Conservation (phyloP, 2,113 vertebrate species). For the Xenus cinereus region DNA sequence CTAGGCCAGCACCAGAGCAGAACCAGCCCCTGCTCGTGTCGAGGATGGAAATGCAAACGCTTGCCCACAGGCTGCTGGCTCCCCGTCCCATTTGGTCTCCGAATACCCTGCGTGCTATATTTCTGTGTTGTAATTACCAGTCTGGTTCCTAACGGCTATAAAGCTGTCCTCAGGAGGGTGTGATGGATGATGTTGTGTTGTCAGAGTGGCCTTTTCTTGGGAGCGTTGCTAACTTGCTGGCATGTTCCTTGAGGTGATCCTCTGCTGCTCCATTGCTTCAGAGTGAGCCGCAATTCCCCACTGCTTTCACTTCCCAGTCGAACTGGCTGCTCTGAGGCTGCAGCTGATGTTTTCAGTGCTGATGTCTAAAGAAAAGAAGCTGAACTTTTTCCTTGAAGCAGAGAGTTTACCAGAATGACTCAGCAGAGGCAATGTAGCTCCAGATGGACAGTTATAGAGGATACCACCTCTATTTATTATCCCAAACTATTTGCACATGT, state of each 20-base stretch:
- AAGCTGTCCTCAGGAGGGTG: background rate
- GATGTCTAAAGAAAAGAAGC: background rate
- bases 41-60: background rate
- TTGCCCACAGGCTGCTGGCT: background rate
- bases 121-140: background rate
- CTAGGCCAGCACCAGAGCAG: accelerated
- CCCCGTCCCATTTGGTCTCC: background rate
- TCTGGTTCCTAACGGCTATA: background rate
- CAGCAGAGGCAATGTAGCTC: background rate
- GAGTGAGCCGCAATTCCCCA: background rate
- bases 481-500: background rate
- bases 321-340: background rate
- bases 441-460: background rate
- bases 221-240: background rate
- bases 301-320: background rate
- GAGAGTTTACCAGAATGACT: background rate
- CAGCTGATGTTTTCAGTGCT: background rate
- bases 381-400: background rate
- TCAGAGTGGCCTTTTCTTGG: background rate
- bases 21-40: background rate
- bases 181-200: background rate
- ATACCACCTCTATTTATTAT: background rate
- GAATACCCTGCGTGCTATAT: accelerated
- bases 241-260: constrained; percentile 37
- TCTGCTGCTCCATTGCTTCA: background rate